Conservation (phyloP, 2,113 vertebrate species). For the Daubentonia madagascariensis region DNA sequence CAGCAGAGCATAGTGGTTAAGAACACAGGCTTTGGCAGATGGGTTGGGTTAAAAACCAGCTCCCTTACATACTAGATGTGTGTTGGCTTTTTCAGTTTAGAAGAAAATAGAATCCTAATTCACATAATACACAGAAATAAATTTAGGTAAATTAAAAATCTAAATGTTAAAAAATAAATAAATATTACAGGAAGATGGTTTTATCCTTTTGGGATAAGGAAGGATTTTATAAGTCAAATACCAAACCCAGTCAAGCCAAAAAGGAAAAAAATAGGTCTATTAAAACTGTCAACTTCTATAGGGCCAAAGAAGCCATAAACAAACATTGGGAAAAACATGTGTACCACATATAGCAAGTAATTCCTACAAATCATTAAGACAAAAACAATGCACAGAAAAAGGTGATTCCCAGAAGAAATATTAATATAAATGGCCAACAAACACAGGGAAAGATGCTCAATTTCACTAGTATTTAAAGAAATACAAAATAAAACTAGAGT, state of each 20-base stretch:
- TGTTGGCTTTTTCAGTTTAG: background rate
- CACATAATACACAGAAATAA: background rate
- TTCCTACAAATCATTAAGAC: background rate
- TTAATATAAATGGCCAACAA: background rate
- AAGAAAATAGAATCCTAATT: background rate
- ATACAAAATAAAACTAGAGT: background rate
- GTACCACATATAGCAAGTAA: background rate
- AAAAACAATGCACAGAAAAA: background rate
- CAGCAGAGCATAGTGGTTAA: background rate
- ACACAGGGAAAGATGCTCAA: background rate
- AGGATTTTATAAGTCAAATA: background rate
- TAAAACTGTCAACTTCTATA: background rate
- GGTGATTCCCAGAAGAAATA: background rate
- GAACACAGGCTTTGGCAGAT: background rate
- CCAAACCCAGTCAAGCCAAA: background rate
- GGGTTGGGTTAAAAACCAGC: background rate
- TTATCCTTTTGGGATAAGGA: background rate
- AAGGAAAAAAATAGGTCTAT: background rate
- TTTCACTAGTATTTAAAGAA: background rate
- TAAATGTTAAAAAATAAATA: background rate
- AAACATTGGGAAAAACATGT: background rate
- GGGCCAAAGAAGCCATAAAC: background rate
- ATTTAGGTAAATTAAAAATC: background rate
- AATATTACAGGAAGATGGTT: background rate
- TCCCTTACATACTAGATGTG: background rate